These are phyloP conservation scores for Chloroceryle inda DNA, from an alignment of 2,797 vertebrate genomes.

Conservation along the genomic window DNA sequence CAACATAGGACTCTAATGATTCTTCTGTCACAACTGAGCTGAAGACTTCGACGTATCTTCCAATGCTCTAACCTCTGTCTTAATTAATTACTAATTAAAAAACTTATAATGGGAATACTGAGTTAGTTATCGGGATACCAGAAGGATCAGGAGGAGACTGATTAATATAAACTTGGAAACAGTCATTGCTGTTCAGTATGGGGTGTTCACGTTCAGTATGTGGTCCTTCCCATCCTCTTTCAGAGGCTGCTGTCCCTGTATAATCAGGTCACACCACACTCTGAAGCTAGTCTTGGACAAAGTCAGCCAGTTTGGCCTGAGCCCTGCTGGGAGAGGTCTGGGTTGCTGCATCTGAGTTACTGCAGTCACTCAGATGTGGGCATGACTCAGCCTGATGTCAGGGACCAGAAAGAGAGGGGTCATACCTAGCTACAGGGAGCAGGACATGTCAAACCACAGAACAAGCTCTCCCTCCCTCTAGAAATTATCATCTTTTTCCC, in stretches of 20 bases:
- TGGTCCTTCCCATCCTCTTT: neutral
- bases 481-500: neutral
- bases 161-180: neutral
- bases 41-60: neutral
- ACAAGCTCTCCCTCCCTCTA: neutral
- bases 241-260: neutral
- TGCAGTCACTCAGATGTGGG: fast-evolving
- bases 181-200: neutral
- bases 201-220: neutral
- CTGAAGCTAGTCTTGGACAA: neutral
- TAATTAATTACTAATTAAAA: conserved; percentile 53
- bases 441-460: neutral
- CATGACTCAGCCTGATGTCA: fast-evolving
- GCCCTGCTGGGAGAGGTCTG: neutral
- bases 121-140: neutral
- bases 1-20: neutral
- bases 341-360: neutral
- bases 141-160: neutral
- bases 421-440: neutral
- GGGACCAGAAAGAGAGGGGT: neutral
- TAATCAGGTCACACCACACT: neutral
- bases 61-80: neutral
- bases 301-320: neutral
- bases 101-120: conserved; percentile 10
- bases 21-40: neutral